phyloP scores from a whole-genome alignment of 1,140 invertebrate species.

The Lineus longissimus region DNA sequence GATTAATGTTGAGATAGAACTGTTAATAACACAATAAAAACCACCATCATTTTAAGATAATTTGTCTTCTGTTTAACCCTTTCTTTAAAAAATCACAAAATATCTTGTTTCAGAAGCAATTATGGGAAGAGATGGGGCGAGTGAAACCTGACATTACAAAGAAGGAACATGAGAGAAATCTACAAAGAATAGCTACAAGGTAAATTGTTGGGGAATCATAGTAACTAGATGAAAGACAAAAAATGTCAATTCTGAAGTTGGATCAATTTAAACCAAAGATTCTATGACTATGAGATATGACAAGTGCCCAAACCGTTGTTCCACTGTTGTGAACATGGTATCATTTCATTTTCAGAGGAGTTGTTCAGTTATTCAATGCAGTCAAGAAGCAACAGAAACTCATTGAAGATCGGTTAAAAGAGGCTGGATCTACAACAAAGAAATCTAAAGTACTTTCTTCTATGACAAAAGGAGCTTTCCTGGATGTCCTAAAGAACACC shows the following conservation, averaged over 20 bases:
- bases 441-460: constrained; percentile 77
- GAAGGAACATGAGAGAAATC: constrained; percentile 65
- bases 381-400: constrained; percentile 79
- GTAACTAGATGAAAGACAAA: too few relatives aligned
- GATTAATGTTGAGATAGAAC: not conserved
- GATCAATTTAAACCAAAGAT: too few relatives aligned
- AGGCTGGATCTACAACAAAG: constrained; percentile 75
- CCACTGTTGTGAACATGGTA: too few relatives aligned
- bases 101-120: constrained; percentile 53
- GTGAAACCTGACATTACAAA: constrained; percentile 72
- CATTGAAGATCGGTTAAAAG: constrained; percentile 67
- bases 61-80: too few relatives aligned
- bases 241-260: too few relatives aligned
- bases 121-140: constrained; percentile 64
- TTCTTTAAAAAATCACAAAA: too few relatives aligned
- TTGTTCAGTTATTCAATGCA: constrained; percentile 88
- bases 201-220: too few relatives aligned
- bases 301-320: too few relatives aligned
- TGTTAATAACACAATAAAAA: too few relatives aligned
- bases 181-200: constrained; percentile 79
- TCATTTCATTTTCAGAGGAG: constrained; percentile 71
- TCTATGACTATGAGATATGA: too few relatives aligned
- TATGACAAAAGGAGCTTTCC: constrained; percentile 75
- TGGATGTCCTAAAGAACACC: constrained; percentile 74
- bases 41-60: too few relatives aligned